A percentile compares a stretch with the other conserved stretches of the same genome.
Evolutionary conservation across 2,888 invertebrate species (phyloP).

Genomic region (Bombylius discolor): DNA sequence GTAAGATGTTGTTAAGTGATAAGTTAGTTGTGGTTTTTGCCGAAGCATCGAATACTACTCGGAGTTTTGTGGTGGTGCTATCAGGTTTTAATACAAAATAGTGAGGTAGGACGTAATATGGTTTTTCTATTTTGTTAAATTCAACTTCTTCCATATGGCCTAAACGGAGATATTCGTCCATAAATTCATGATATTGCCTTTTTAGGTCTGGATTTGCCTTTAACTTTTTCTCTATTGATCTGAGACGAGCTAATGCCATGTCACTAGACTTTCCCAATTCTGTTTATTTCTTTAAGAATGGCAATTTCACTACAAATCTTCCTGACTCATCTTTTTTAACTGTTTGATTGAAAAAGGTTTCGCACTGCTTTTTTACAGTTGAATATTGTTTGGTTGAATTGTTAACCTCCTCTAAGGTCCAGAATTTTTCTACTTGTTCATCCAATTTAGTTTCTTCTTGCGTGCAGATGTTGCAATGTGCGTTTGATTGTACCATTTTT

Average conservation of each 20-base stretch:
- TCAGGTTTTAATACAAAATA: background rate
- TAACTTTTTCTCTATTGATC: too few species aligned
- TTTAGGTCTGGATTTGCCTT: background rate
- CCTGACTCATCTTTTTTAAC: too few species aligned
- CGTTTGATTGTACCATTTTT: background rate
- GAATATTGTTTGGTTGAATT: background rate
- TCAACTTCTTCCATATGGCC: background rate
- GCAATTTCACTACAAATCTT: too few species aligned
- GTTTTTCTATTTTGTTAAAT: background rate
- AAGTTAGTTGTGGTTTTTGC: background rate
- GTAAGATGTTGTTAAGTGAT: background rate
- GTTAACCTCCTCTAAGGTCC: background rate
- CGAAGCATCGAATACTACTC: background rate
- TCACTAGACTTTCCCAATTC: too few species aligned
- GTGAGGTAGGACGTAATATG: background rate
- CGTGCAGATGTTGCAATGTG: background rate
- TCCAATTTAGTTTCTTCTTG: background rate
- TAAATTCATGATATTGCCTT: background rate
- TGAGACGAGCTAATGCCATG: too few species aligned
- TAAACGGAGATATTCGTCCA: background rate
- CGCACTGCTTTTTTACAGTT: background rate
- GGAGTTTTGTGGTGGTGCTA: background rate
- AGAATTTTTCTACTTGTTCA: background rate
- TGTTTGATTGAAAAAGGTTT: too few species aligned
- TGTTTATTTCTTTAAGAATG: too few species aligned